phyloP scores from a whole-genome alignment of 1,140 invertebrate species.

The Orussus abietinus region DNA sequence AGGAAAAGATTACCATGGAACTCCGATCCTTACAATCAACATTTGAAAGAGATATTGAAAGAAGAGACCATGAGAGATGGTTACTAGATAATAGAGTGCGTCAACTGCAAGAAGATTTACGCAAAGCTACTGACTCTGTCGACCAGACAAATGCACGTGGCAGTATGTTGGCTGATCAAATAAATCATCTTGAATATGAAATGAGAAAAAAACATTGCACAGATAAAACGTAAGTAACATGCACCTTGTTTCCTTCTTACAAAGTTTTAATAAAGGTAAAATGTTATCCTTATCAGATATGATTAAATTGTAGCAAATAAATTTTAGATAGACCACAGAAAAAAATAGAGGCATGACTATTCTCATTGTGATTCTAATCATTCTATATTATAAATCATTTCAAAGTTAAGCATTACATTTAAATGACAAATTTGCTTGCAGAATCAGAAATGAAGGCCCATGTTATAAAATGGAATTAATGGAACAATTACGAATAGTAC shows the following conservation, averaged over 20 bases:
- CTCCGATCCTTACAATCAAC: conserved; percentile 33
- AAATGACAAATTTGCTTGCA: no score
- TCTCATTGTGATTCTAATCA: no score
- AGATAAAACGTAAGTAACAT: conserved; percentile 2
- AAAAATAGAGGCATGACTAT: no score
- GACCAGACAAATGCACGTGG: conserved; percentile 8
- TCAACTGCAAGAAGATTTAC: conserved; percentile 36
- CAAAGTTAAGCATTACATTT: no score
- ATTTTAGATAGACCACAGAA: no score
- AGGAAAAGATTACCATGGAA: conserved; percentile 33
- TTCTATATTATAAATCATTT: no score
- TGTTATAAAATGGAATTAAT: conserved; percentile 16
- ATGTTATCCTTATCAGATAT: no score
- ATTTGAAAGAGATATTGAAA: conserved; percentile 40
- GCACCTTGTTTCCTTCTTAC: no score
- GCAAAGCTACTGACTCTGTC: conserved; percentile 18
- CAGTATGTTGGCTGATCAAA: conserved; percentile 6
- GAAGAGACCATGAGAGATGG: conserved; percentile 36
- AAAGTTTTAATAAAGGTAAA: no score
- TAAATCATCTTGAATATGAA: conserved; percentile 10
- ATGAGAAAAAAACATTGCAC: conserved; percentile 9
- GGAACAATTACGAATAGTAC: conserved; percentile 35
- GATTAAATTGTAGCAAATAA: no score
- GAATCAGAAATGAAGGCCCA: conserved; percentile 1
- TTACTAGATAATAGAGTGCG: conserved; percentile 36